Base-by-base conservation (phyloP, 2,888 invertebrate genomes). In the Uropetala carovei region DNA sequence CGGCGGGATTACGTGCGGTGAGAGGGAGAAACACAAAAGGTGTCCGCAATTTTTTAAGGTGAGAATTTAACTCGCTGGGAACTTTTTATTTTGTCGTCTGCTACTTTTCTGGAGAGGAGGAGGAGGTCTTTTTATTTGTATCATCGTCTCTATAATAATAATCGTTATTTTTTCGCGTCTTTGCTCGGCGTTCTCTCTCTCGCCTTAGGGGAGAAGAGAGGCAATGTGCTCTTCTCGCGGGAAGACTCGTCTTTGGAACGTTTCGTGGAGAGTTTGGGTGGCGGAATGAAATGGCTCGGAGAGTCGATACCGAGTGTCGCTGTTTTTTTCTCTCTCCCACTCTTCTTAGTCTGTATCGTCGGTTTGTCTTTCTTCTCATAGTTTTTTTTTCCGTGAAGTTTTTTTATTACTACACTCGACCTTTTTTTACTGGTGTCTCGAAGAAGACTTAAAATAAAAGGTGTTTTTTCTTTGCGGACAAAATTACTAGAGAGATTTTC, bases 21-120 rank as follows among this genome's bases (percentile, higher is more conserved):
- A 60, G 64, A 89, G 30, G 60, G 64, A 64, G 30, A 64, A 43
- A 30, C 18, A 89, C 64, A 89, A 89, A 89, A 86, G 86, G 30
- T 59, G 59, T 59, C 86, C 89, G 89, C 60, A 89, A 89, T 89
- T 89, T 89, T 89, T 89, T 89, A 89, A 89, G 89, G 89, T 64
- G 89, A 64, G 43, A 89, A 43, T 89, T 89, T 89, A 30, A 89
- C 89, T 64, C 89, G 89, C 60, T 64, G 43, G 64, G 30, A 89
- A 30, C 43, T 30, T 16, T 14, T 60, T 89, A 43, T 64, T 89
- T 89, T 43, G 43, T 57, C 43, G 30, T 0, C 18, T 59, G 18
- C 22, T 86, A 43, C 59, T 64, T 89, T 89, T 64, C 22, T 86
- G 22, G n/a, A 8, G 58, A 57, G 58, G 22, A 11, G 58, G 22